Evolutionary conservation across 2,797 vertebrate genomes (phyloP), one percentile per base, ranked within the genome.

Genomic region (Rousettus madagascariensis): DNA sequence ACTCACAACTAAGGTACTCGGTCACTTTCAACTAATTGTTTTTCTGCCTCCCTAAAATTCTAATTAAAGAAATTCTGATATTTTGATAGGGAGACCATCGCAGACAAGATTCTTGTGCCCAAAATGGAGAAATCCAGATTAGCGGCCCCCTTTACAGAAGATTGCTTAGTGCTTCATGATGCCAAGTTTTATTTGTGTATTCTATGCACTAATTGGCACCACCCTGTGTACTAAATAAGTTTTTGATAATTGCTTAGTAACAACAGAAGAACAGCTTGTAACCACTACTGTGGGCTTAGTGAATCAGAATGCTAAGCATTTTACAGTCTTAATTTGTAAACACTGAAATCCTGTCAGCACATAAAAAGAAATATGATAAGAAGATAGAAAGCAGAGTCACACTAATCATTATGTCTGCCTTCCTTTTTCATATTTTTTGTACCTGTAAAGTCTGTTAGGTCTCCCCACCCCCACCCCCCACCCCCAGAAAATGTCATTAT

Each of bases 271-370:
- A 79, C 1, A 75, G 8, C 26, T 43, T 43, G 15, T 41, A 53
- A 94, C 36, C 24, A 2, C 15, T 88, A 51, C 41, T 38, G 7
- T 53, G 22, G 11, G 26, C 89, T 93, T 75, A 75, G 57, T 30
- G 28, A 74, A 33, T 86, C 49, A 77, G 33, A 86, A 96, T 91
- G 66, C 59, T 94, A 36, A 79, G 66, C 33, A 94, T 84, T 87
- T 91, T 51, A 59, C 1, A 83, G 19, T 75, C 36, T 95, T 15
- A 0, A 22, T 75, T 90, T 90, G 36, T 13, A 79, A 90, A 96
- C 38, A 83, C 1, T 89, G 68, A 93, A 95, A 87, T 6, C 19
- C 79, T 87, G 38, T 87, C 20, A 43, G 36, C 51, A 53, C 20
- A 49, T 46, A 88, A 46, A 20, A 80, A 33, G 0, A 86, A 92